Percentiles rank a stretch among this genome's conserved stretches.
Conservation (phyloP, 2,113 vertebrate genomes). For the Saimiri boliviensis region DNA sequence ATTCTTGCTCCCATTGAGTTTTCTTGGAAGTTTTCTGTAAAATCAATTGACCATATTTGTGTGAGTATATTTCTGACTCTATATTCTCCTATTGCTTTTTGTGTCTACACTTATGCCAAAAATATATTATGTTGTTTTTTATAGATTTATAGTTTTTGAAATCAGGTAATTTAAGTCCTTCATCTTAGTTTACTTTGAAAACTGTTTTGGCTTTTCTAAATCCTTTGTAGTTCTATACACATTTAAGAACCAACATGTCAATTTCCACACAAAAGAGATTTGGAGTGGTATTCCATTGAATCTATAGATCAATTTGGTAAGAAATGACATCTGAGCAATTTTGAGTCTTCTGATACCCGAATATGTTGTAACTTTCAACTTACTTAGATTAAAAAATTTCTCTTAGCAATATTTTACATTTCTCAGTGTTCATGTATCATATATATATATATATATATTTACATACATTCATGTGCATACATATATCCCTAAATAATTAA, state of each 20-base stretch:
- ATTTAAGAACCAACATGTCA: not conserved
- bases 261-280: not conserved
- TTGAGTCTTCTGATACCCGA: not conserved
- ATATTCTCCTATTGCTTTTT: fast-evolving
- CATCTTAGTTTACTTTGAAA: not conserved
- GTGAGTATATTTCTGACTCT: not conserved
- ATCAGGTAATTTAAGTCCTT: not conserved
- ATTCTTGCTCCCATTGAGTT: fast-evolving
- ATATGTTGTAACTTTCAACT: not conserved
- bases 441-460: fast-evolving
- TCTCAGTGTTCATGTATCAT: not conserved
- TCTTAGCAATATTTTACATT: not conserved
- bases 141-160: not conserved
- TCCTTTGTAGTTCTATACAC: not conserved
- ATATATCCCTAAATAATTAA: not conserved
- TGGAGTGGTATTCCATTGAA: not conserved
- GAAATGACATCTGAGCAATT: not conserved
- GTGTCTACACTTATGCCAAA: not conserved
- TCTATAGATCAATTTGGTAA: not conserved
- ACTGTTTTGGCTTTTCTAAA: not conserved
- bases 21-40: not conserved
- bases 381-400: not conserved
- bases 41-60: fast-evolving
- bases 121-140: fast-evolving
- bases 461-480: fast-evolving